A percentile compares a stretch with the other conserved stretches of the same genome.
These are phyloP conservation scores for Copsychus sechellarum DNA, from an alignment of 2,113 vertebrate species.

Conservation along the genomic window DNA sequence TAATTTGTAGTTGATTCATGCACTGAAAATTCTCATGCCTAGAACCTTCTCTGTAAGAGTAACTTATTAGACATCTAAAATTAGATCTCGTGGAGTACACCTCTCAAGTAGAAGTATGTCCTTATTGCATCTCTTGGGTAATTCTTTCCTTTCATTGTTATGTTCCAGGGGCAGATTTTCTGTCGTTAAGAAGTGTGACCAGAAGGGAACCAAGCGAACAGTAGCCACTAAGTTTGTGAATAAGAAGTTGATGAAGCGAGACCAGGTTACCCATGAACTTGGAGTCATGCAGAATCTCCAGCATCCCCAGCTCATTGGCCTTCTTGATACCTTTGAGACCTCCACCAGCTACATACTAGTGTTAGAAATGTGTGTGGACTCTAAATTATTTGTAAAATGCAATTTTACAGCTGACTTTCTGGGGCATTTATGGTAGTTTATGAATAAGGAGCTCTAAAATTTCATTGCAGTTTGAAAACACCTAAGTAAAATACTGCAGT, in stretches of 20 bases:
- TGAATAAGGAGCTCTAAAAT: background rate
- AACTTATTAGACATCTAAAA: background rate
- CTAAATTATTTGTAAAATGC: background rate
- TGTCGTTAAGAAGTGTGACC: constrained; percentile 93
- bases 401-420: background rate
- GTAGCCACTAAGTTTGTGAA: constrained; percentile 95
- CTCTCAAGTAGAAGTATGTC: background rate
- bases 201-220: constrained; percentile 85
- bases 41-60: background rate
- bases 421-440: background rate
- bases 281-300: constrained; percentile 90
- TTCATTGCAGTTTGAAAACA: background rate
- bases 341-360: constrained; percentile 89
- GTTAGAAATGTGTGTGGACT: constrained; percentile 87
- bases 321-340: constrained; percentile 93
- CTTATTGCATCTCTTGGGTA: background rate
- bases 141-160: background rate
- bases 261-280: constrained; percentile 93
- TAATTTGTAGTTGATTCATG: background rate
- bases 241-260: constrained; percentile 96
- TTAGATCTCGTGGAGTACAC: background rate
- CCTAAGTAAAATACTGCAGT: background rate
- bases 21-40: background rate
- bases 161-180: constrained; percentile 91
- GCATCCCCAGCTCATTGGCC: constrained; percentile 89